Conservation (phyloP, 2,888 invertebrate species). For the Tubulanus polymorphus region DNA sequence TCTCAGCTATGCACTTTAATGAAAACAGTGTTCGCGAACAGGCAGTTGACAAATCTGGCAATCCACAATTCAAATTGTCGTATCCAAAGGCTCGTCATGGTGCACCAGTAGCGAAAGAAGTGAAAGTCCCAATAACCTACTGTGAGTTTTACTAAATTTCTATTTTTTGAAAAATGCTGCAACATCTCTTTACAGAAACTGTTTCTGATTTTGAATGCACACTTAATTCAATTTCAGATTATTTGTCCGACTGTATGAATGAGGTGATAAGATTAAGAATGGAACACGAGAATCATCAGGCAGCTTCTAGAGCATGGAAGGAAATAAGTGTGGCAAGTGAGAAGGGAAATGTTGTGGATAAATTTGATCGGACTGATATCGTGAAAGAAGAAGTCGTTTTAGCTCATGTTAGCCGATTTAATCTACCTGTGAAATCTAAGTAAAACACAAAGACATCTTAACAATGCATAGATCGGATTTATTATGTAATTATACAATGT, state of each 20-base stretch:
- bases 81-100: neutral
- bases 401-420: too few relatives aligned
- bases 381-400: too few relatives aligned
- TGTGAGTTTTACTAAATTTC: neutral
- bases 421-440: too few relatives aligned
- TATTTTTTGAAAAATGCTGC: neutral
- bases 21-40: neutral
- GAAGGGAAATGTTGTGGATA: too few relatives aligned
- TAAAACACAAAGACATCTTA: too few relatives aligned
- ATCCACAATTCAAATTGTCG: neutral
- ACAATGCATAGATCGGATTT: too few relatives aligned
- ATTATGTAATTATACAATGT: too few relatives aligned
- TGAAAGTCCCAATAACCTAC: neutral
- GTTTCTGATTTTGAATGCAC: neutral
- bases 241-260: neutral
- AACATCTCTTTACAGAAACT: neutral
- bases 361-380: too few relatives aligned
- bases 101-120: neutral
- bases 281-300: neutral
- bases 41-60: neutral
- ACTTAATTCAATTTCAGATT: neutral
- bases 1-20: conserved; percentile 3
- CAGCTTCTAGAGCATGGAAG: neutral
- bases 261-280: neutral
- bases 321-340: neutral